These are phyloP conservation scores for Gephyroberyx darwinii DNA, from an alignment of 2,797 vertebrate genomes.

Conservation along the genomic window DNA sequence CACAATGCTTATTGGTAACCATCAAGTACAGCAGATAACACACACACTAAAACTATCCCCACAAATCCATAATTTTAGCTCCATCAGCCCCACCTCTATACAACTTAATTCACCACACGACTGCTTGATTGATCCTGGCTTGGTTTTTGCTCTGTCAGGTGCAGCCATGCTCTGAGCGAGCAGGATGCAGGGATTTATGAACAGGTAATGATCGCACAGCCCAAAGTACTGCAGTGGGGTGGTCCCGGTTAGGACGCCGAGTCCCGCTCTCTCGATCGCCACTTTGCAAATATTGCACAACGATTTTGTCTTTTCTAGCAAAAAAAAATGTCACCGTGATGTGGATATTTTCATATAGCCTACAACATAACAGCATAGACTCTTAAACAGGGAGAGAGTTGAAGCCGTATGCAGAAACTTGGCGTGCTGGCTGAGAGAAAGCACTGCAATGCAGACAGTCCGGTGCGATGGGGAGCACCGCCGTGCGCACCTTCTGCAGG, in stretches of 20 bases:
- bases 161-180: constrained; percentile 2
- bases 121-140: constrained; percentile 15
- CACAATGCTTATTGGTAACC: constrained; percentile 37
- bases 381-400: constrained; percentile 39
- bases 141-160: constrained; percentile 21
- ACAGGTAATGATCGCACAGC: constrained; percentile 66
- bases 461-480: constrained; percentile 50
- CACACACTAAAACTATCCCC: neutral
- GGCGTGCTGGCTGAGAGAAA: constrained; percentile 67
- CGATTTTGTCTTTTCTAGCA: neutral
- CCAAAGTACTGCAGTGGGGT: constrained; percentile 81
- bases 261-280: constrained; percentile 13
- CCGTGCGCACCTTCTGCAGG: constrained; percentile 67
- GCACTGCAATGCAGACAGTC: constrained; percentile 86
- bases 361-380: neutral
- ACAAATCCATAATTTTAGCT: constrained; percentile 1
- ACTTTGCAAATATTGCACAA: constrained; percentile 18
- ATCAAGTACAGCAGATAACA: neutral
- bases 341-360: neutral
- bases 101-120: constrained; percentile 17
- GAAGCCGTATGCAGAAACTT: constrained; percentile 75
- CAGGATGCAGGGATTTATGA: constrained; percentile 27
- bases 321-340: neutral
- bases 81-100: constrained; percentile 19
- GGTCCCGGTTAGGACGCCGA: constrained; percentile 68